Base-by-base conservation (phyloP, 2,888 invertebrate genomes). In the Chesias legatella region DNA sequence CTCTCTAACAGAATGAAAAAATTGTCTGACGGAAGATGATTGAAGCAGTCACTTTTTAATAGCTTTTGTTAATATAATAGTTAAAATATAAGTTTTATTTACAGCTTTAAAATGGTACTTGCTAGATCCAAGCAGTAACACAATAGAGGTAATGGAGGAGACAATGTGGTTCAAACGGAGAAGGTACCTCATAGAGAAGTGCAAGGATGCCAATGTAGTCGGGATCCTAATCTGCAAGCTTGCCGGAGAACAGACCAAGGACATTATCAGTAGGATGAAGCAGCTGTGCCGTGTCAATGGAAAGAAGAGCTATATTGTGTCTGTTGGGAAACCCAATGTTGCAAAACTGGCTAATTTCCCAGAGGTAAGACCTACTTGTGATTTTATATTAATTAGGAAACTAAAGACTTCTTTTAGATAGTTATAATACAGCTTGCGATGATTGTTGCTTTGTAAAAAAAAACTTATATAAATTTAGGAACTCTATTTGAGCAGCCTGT, bases 321-420 rank as follows among this genome's bases (percentile, higher is more conserved):
- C 95, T 11, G 95, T 99, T 36, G 99, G 98, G 3, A 97, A 98
- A 73, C 94, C 98, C 1, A 98, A 97, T 85, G 94, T 95, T 7
- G 94, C 96, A 0, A 99, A 99, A 78, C 83, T 99, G 46, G 97
- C 98, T 0, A 99, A 99, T 82, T 98, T 98, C 75, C 92, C 94
- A 38, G 96, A 96, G 88, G 93, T 93, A 76, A 67, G 5, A 17
- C 5, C 13, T 3, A 17, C 13, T 3, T 17, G n/a, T n/a, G n/a
- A n/a, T n/a, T n/a, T n/a, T n/a, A n/a, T n/a, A n/a, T n/a, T n/a
- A n/a, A n/a, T n/a, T n/a, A n/a, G n/a, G n/a, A n/a, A n/a, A n/a
- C n/a, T n/a, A n/a, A n/a, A n/a, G n/a, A n/a, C n/a, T n/a, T n/a
- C n/a, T n/a, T n/a, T n/a, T n/a, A n/a, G n/a, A n/a, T n/a, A n/a